These are phyloP conservation scores for Tetraneura akinire DNA, from an alignment of 1,140 invertebrate genomes.

Conservation along the genomic window DNA sequence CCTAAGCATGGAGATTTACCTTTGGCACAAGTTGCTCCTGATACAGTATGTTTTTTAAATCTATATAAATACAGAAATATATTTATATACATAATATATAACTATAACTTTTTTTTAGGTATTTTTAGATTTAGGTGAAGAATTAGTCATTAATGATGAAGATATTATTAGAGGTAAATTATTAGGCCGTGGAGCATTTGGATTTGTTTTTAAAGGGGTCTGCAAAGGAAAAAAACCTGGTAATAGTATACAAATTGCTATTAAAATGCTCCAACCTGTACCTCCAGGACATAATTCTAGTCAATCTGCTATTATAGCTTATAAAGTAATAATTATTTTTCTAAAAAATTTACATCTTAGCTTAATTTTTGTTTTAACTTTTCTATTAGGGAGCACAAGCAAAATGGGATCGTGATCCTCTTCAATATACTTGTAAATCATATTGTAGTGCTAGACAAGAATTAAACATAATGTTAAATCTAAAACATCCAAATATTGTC, in stretches of 20 bases:
- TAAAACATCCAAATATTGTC: slow-evolving; percentile 89
- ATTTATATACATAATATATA: background rate
- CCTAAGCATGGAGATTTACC: slow-evolving; percentile 73
- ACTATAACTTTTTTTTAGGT: slow-evolving; percentile 66
- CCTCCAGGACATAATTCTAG: slow-evolving; percentile 79
- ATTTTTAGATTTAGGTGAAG: slow-evolving; percentile 84
- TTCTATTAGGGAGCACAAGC: slow-evolving; percentile 70
- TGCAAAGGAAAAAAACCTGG: slow-evolving; percentile 68
- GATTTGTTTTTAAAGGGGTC: slow-evolving; percentile 88
- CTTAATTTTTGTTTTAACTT: slow-evolving; percentile 14
- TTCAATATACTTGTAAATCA: slow-evolving; percentile 89
- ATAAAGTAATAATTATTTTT: slow-evolving; percentile 65
- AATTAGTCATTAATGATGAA: slow-evolving; percentile 76
- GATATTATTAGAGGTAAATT: slow-evolving; percentile 77
- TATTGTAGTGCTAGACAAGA: slow-evolving; percentile 95
- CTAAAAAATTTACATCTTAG: slow-evolving; percentile 31
- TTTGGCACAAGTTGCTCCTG: slow-evolving; percentile 78
- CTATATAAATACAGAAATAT: background rate
- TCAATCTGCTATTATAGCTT: slow-evolving; percentile 74
- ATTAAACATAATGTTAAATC: slow-evolving; percentile 80
- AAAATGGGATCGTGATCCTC: slow-evolving; percentile 88
- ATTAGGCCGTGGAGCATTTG: slow-evolving; percentile 95
- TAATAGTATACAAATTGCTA: slow-evolving; percentile 75
- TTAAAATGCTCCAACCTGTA: slow-evolving; percentile 94
- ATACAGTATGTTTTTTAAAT: slow-evolving; percentile 65